phyloP scores from a whole-genome alignment of 2,888 invertebrate genomes.

The Oscheius sp. region DNA sequence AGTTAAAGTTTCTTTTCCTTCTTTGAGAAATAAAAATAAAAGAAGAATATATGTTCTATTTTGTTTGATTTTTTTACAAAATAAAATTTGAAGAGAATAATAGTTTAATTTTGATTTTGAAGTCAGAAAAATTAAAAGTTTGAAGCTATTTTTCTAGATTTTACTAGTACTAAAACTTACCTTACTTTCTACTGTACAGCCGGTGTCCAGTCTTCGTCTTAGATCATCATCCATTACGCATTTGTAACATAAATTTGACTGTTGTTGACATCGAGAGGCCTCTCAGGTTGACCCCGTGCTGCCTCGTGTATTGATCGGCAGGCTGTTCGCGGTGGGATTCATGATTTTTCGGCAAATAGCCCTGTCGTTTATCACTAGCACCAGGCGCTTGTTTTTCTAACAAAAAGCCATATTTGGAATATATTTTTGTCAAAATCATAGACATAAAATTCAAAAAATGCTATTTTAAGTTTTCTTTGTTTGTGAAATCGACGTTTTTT shows the following conservation, averaged over 20 bases:
- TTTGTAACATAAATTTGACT: not conserved
- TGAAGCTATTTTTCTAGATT: not conserved
- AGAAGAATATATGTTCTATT: too few species aligned
- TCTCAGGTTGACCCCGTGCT: not conserved
- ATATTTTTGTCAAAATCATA: not conserved
- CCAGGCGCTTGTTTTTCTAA: constrained; percentile 22
- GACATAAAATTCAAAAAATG: too few species aligned
- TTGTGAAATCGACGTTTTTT: too few species aligned
- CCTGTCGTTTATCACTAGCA: constrained; percentile 23
- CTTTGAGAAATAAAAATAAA: not conserved
- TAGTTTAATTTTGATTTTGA: not conserved
- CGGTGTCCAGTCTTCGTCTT: constrained; percentile 13
- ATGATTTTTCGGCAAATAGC: constrained; percentile 27
- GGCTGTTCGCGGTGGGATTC: constrained; percentile 14
- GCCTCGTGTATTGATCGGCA: too few species aligned
- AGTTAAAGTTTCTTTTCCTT: too few species aligned
- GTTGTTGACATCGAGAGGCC: not conserved
- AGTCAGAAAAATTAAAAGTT: too few species aligned
- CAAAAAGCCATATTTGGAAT: not conserved
- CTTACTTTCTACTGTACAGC: constrained; percentile 18
- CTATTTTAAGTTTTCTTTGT: too few species aligned
- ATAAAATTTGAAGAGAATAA: not conserved
- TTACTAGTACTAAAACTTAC: not conserved
- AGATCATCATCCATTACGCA: constrained; percentile 22
- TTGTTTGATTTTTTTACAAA: too few species aligned